Evolutionary conservation across 1,140 invertebrate genomes (phyloP), one percentile per base, ranked within the genome.

Genomic region (Drosophila virilis): DNA sequence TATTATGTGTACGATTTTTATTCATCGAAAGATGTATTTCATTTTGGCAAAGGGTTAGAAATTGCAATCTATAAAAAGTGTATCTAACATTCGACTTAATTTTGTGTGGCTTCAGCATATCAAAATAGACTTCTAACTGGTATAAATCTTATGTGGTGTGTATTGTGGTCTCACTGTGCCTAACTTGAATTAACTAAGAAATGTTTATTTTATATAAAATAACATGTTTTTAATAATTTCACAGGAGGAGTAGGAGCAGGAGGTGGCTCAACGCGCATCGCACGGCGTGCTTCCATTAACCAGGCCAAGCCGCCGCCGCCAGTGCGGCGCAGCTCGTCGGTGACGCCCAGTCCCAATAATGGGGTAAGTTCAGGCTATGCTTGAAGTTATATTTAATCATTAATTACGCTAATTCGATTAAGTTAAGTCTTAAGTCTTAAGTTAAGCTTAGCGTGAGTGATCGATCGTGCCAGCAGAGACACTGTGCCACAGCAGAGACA

Each of bases 311-410:
- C 96, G 35, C 96, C 96, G 35, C 97, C 97, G 37, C 97, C 97
- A 2, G 96, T 97, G 1, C 93, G 97, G 70, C 93, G 97, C 42
- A 97, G 97, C 9, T 97, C 97, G 0, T 97, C 96, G 40, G 97
- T 97, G 60, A 96, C 96, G 28, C 92, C 92, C 51, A 90, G 88
- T 77, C 79, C 77, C 66, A 91, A 91, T 59, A 71, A 54, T 17
- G 81, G 80, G 80, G 91, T 92, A 83, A 92, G 91, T 84, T 50
- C 1, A 32, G 9, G 32, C 1, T 22, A 22, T 22, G 22, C 13
- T 17, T 17, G 17, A 9, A 12, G 17, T 2, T 2, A 32, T 28
- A 61, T 9, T 32, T 9, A 40, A 67, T 69, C 77, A 88, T 54
- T 12, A 50, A 60, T 45, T 59, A 58, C 22, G 22, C 22, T 22